A percentile compares a stretch with the other conserved stretches of the same genome.
Conservation (phyloP, 2,113 vertebrate species). For the Chaetodon auriga region DNA sequence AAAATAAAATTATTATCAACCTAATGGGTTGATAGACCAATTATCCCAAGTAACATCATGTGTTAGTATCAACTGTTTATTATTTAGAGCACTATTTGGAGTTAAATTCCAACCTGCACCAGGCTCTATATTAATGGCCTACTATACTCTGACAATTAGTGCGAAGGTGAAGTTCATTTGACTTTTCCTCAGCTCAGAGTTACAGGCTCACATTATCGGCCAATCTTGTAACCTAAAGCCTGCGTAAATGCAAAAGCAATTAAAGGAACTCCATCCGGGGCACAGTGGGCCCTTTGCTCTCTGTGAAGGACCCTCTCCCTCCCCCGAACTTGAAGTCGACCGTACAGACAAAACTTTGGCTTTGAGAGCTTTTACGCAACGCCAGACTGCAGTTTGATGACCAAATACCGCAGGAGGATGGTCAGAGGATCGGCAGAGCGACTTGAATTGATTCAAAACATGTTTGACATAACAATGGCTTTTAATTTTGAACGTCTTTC, state of each 20-base stretch:
- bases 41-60: not conserved
- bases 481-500: not conserved
- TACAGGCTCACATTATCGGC: constrained; percentile 40
- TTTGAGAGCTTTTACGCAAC: constrained; percentile 72
- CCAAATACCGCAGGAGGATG: constrained; percentile 26
- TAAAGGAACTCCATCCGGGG: constrained; percentile 79
- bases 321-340: constrained; percentile 87
- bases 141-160: not conserved
- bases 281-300: constrained; percentile 69
- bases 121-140: not conserved
- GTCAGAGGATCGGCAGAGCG: not conserved
- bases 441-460: constrained; percentile 34
- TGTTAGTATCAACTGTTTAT: not conserved
- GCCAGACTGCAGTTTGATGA: constrained; percentile 46
- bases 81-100: not conserved
- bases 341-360: constrained; percentile 81
- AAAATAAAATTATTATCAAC: not conserved
- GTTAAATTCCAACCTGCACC: not conserved
- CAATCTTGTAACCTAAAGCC: constrained; percentile 60
- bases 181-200: constrained; percentile 1
- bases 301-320: constrained; percentile 70
- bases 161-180: constrained; percentile 54
- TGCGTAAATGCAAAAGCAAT: constrained; percentile 71
- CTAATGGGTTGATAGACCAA: not conserved
- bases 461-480: constrained; percentile 4